A percentile compares a stretch with the other conserved stretches of the same genome.
Conservation (phyloP, 2,113 vertebrate species). For the Mirounga angustirostris region DNA sequence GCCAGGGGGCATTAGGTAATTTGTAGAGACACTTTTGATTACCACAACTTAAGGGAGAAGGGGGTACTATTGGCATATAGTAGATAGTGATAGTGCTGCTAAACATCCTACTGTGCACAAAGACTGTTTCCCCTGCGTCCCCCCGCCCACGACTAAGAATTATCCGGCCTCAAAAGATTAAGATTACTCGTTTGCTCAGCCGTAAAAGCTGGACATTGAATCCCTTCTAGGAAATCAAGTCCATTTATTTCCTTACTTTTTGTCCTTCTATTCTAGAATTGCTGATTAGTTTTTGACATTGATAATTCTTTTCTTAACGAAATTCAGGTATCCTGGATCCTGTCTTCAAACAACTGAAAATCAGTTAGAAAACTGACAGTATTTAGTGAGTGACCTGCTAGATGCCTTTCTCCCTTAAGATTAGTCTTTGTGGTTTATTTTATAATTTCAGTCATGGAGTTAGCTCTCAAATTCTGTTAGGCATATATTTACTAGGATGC, state of each 20-base stretch:
- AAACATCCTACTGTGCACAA: not conserved
- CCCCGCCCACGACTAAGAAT: not conserved
- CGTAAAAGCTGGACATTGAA: not conserved
- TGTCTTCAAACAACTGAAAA: conserved; percentile 27
- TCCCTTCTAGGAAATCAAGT: not conserved
- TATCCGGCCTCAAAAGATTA: not conserved
- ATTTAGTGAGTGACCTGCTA: conserved; percentile 28
- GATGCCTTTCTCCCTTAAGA: not conserved
- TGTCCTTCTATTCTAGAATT: not conserved
- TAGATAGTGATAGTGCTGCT: not conserved
- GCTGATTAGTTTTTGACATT: conserved; percentile 1
- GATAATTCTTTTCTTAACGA: not conserved
- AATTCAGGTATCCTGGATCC: conserved; percentile 16
- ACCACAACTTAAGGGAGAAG: not conserved
- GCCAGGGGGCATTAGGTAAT: not conserved
- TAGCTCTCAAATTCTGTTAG: not conserved
- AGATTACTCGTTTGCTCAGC: not conserved
- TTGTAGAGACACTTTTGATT: not conserved
- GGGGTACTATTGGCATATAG: not conserved
- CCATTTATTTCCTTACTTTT: not conserved
- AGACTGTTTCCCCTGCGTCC: not conserved
- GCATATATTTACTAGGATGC: not conserved
- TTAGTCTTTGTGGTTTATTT: not conserved
- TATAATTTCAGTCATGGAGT: conserved; percentile 41
- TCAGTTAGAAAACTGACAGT: conserved; percentile 6